These are phyloP conservation scores for Chelmon rostratus DNA, from an alignment of 2,797 vertebrate genomes.

Conservation along the genomic window DNA sequence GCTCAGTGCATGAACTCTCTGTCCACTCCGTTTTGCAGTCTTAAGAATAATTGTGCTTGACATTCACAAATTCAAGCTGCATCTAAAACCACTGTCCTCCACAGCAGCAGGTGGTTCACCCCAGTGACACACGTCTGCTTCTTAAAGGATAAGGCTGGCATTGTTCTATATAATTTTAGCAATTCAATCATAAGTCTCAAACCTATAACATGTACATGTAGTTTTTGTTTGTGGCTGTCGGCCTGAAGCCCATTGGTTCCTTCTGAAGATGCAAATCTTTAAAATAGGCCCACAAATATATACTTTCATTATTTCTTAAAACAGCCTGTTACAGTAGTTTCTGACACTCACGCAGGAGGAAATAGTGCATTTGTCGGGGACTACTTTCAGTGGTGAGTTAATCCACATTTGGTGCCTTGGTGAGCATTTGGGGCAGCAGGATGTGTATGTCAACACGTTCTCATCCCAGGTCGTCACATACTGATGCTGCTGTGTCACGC, in stretches of 20 bases:
- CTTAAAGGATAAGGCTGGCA: neutral
- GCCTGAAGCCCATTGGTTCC: neutral
- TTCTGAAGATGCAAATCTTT: neutral
- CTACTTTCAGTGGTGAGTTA: neutral
- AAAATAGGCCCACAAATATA: neutral
- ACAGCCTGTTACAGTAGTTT: neutral
- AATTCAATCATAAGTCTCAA: neutral
- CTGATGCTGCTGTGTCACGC: too few species aligned
- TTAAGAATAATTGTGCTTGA: neutral
- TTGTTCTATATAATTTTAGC: neutral
- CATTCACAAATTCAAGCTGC: neutral
- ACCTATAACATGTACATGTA: neutral
- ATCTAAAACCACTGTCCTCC: neutral
- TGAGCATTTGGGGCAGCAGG: neutral
- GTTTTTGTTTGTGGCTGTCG: neutral
- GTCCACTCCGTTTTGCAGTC: neutral
- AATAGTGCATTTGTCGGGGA: neutral
- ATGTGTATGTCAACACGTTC: too few species aligned
- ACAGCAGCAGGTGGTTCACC: neutral
- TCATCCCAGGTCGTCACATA: too few species aligned
- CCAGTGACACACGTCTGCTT: neutral
- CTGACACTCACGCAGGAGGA: neutral
- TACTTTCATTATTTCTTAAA: too few species aligned
- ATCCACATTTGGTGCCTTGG: neutral
- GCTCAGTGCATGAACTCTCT: neutral